Evolutionary conservation across 1,140 invertebrate species (phyloP).

Genomic region (Ruditapes philippinarum): DNA sequence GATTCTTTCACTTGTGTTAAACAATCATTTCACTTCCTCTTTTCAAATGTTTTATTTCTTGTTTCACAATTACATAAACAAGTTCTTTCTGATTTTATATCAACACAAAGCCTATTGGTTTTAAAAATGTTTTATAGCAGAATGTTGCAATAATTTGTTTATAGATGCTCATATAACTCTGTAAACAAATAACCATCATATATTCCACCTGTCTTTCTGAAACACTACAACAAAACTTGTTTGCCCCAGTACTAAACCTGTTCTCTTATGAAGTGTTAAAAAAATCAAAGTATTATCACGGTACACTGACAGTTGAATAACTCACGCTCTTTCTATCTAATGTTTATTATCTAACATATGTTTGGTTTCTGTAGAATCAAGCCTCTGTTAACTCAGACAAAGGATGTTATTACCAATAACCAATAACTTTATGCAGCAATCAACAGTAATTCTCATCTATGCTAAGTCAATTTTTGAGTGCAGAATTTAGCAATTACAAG

Average conservation of each 20-base stretch:
- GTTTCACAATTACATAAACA: not conserved
- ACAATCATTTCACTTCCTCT: not conserved
- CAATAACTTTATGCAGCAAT: not conserved
- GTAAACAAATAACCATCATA: conserved; percentile 9
- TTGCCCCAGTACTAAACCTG: not conserved
- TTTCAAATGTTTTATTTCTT: not conserved
- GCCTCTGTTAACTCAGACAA: not conserved
- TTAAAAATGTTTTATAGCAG: conserved; percentile 46
- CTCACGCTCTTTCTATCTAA: not conserved
- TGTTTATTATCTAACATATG: conserved; percentile 15
- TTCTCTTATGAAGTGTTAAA: not conserved
- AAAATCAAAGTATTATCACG: not conserved
- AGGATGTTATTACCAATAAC: not conserved
- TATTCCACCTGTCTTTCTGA: conserved; percentile 3
- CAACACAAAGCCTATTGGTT: not conserved
- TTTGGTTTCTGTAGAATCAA: not conserved
- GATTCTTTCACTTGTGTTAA: too few species aligned
- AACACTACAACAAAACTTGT: not conserved
- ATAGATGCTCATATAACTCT: not conserved
- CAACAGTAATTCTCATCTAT: too few species aligned
- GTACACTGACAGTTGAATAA: not conserved
- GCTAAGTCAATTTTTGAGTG: too few species aligned
- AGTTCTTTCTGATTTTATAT: not conserved
- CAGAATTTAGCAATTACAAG: too few species aligned
- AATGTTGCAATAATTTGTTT: conserved; percentile 36